These are phyloP conservation scores for Polymixis lichenea DNA, from an alignment of 2,888 invertebrate genomes.

Conservation along the genomic window DNA sequence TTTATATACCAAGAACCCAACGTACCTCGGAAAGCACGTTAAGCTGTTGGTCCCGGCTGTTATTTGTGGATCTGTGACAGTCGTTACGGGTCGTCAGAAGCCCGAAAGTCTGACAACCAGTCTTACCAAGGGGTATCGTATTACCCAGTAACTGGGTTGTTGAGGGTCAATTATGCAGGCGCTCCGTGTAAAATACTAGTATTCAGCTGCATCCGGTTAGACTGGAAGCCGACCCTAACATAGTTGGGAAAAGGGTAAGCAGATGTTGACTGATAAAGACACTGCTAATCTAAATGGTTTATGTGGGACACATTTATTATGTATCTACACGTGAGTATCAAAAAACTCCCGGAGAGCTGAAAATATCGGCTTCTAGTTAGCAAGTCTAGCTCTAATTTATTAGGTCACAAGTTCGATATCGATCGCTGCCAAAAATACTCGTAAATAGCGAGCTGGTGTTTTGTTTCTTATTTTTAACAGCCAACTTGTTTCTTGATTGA, in stretches of 20 bases:
- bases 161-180: too few species aligned
- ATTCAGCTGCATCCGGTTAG: too few species aligned
- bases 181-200: too few species aligned
- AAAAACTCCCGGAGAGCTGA: neutral
- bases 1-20: too few species aligned
- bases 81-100: neutral
- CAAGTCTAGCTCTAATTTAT: conserved; percentile 17
- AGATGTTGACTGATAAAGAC: neutral
- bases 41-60: neutral
- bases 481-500: neutral
- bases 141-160: too few species aligned
- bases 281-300: neutral
- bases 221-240: too few species aligned
- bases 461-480: conserved; percentile 19
- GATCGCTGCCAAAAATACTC: conserved; percentile 45
- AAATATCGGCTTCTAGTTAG: neutral
- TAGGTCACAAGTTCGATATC: conserved; percentile 34
- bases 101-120: neutral
- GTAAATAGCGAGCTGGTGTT: conserved; percentile 12
- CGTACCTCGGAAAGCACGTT: neutral
- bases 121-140: neutral
- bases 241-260: too few species aligned
- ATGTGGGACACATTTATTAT: too few species aligned
- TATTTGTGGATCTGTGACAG: neutral
- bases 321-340: too few species aligned